Evolutionary conservation across 2,113 vertebrate species (phyloP).

Genomic region (Eclectus roratus): DNA sequence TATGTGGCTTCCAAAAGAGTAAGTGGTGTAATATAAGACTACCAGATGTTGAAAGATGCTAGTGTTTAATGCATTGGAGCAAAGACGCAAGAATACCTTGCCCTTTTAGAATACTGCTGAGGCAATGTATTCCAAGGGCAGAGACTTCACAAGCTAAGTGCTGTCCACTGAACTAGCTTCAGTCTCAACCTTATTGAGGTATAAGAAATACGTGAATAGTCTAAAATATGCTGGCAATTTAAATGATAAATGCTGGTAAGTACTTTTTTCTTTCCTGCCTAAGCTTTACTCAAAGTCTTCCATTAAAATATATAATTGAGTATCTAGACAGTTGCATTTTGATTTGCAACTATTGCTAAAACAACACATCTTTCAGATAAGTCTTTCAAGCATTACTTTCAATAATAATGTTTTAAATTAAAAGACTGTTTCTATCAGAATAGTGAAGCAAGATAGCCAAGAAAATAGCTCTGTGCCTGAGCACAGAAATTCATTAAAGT

Average conservation of each 20-base stretch:
- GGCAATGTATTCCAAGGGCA: not conserved
- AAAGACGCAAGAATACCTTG: not conserved
- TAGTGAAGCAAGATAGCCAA: constrained; percentile 34
- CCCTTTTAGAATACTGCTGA: not conserved
- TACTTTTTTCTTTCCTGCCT: not conserved
- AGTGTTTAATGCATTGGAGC: not conserved
- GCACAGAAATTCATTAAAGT: not conserved
- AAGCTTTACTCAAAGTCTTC: not conserved
- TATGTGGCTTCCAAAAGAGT: not conserved
- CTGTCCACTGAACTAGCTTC: not conserved
- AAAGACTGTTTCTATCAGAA: constrained; percentile 31
- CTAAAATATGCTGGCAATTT: not conserved
- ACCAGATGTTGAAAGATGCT: not conserved
- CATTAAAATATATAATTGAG: not conserved
- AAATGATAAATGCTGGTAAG: constrained; percentile 5
- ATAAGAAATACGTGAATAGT: not conserved
- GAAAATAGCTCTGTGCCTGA: not conserved
- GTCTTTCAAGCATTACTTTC: not conserved
- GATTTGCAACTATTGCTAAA: constrained; percentile 19
- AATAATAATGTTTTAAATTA: constrained; percentile 26
- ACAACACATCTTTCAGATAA: constrained; percentile 29
- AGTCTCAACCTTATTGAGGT: not conserved
- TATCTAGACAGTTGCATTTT: constrained; percentile 17
- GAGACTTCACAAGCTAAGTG: not conserved
- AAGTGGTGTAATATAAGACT: not conserved